Percentiles rank a stretch among this genome's conserved stretches.
Conservation (phyloP, 2,113 vertebrate genomes). For the Ailuropoda melanoleuca region DNA sequence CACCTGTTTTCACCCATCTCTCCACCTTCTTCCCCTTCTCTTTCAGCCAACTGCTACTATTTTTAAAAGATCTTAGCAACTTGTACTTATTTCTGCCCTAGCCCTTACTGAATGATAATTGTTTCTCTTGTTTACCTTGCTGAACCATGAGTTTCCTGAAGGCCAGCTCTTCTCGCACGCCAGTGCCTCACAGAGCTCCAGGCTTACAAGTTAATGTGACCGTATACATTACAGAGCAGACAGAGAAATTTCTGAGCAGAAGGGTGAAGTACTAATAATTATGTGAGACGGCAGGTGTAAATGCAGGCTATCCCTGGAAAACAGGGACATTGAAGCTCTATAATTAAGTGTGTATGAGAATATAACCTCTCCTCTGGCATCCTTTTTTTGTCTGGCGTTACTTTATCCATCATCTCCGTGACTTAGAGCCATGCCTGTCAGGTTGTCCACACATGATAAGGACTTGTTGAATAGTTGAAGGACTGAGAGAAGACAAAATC, state of each 20-base stretch:
- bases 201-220: background rate
- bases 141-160: background rate
- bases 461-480: background rate
- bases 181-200: background rate
- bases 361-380: background rate
- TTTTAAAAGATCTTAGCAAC: background rate
- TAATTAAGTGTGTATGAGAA: background rate
- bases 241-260: background rate
- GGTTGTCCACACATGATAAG: background rate
- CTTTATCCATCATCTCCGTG: background rate
- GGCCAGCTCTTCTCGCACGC: background rate
- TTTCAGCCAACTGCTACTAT: background rate
- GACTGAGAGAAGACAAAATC: background rate
- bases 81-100: background rate
- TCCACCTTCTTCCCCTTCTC: background rate
- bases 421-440: background rate
- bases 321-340: background rate
- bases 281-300: background rate
- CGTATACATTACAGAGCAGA: background rate
- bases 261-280: background rate
- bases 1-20: background rate
- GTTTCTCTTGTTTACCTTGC: background rate
- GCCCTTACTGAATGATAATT: background rate
- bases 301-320: background rate
- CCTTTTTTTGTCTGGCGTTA: background rate